phyloP scores from a whole-genome alignment of 2,113 vertebrate genomes.

The Sigmodon hispidus region DNA sequence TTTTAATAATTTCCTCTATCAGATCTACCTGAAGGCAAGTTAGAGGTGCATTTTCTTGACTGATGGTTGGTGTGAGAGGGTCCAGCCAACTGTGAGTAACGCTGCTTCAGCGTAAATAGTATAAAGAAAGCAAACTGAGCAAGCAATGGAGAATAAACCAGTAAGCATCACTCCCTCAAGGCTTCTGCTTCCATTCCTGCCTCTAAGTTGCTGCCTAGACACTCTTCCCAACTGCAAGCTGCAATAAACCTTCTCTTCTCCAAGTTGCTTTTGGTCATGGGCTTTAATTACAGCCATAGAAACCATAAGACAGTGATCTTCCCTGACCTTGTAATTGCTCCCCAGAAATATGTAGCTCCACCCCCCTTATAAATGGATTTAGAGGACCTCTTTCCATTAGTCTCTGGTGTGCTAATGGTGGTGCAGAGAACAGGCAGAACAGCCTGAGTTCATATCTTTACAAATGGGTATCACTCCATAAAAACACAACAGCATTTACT shows the following conservation, averaged over 20 bases:
- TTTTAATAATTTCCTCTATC: not conserved
- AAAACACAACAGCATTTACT: not conserved
- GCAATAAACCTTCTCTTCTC: not conserved
- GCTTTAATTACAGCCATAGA: not conserved
- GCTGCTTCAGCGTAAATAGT: not conserved
- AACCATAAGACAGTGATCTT: not conserved
- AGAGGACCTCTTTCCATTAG: not conserved
- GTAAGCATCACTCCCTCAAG: not conserved
- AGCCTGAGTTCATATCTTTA: not conserved
- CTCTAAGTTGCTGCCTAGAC: not conserved
- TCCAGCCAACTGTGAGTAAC: not conserved
- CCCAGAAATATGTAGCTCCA: not conserved
- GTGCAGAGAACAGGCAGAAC: no score
- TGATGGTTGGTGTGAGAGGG: not conserved
- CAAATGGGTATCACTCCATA: not conserved
- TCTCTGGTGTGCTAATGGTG: fast-evolving
- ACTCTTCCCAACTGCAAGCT: not conserved
- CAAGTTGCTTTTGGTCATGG: not conserved
- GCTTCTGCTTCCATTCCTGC: not conserved
- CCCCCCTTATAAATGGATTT: fast-evolving
- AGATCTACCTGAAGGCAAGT: not conserved
- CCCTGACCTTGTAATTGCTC: fast-evolving
- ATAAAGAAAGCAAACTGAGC: not conserved
- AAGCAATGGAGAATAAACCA: not conserved
- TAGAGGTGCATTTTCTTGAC: not conserved